These are phyloP conservation scores for Argynnis bischoffii DNA, from an alignment of 2,888 invertebrate genomes.

Conservation along the genomic window DNA sequence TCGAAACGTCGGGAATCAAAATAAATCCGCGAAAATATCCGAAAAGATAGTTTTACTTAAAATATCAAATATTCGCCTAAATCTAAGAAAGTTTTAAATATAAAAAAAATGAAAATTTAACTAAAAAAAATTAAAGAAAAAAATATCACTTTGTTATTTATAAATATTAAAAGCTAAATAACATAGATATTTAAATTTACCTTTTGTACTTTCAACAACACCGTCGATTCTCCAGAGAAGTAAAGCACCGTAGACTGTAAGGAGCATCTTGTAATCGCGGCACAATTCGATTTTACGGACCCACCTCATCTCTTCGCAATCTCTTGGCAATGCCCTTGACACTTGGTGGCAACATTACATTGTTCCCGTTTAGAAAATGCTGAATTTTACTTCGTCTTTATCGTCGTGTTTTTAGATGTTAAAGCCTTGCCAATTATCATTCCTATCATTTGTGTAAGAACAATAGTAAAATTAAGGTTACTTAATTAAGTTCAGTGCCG, in stretches of 20 bases:
- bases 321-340: constrained; percentile 65
- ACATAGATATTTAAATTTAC: constrained; percentile 48
- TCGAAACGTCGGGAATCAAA: too few relatives aligned
- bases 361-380: constrained; percentile 27
- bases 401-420: not conserved
- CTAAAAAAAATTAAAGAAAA: too few relatives aligned
- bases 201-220: constrained; percentile 75
- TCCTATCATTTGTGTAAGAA: constrained; percentile 11
- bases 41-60: too few relatives aligned
- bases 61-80: too few relatives aligned
- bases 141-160: too few relatives aligned
- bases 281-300: constrained; percentile 66
- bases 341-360: constrained; percentile 70
- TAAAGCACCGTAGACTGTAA: constrained; percentile 65
- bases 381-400: constrained; percentile 1
- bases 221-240: constrained; percentile 75
- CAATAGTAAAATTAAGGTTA: not conserved
- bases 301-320: constrained; percentile 65
- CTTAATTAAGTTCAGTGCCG: too few relatives aligned
- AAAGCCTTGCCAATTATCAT: constrained; percentile 3
- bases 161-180: not conserved
- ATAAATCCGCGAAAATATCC: too few relatives aligned
- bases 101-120: too few relatives aligned
- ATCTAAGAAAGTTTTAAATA: too few relatives aligned
- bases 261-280: constrained; percentile 68